phyloP scores from a whole-genome alignment of 2,888 invertebrate species.

The Euplagia quadripunctaria region DNA sequence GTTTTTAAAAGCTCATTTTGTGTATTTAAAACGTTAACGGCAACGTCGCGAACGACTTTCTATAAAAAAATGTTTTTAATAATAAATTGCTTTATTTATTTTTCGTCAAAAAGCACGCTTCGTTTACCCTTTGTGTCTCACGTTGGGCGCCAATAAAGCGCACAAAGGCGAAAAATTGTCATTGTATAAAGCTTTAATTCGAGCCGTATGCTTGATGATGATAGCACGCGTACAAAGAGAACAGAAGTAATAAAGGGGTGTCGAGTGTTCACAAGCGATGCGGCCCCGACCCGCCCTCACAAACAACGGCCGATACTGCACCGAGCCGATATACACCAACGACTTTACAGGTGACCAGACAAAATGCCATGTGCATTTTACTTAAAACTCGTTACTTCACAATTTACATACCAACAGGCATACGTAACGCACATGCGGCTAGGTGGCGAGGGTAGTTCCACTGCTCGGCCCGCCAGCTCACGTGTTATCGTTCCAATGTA shows the following conservation, averaged over 20 bases:
- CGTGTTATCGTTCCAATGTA: constrained; percentile 63
- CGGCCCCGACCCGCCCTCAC: constrained; percentile 50
- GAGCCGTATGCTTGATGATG: constrained; percentile 77
- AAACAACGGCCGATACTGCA: constrained; percentile 46
- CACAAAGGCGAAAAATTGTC: constrained; percentile 67
- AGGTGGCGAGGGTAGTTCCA: constrained; percentile 11
- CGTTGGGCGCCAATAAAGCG: constrained; percentile 71
- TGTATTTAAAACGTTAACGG: neutral
- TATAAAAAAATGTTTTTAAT: constrained; percentile 1
- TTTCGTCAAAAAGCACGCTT: constrained; percentile 26
- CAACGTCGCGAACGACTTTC: neutral
- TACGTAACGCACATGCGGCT: constrained; percentile 24
- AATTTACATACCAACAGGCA: constrained; percentile 30
- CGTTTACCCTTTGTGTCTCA: constrained; percentile 54
- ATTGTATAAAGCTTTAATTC: constrained; percentile 79
- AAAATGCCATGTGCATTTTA: constrained; percentile 43
- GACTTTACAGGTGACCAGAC: constrained; percentile 38
- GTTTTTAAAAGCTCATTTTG: too few species aligned
- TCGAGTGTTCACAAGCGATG: constrained; percentile 72
- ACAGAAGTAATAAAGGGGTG: constrained; percentile 84
- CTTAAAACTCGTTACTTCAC: constrained; percentile 38
- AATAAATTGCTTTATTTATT: constrained; percentile 16
- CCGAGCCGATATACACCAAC: constrained; percentile 28
- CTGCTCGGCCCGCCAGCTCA: constrained; percentile 38
- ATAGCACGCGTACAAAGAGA: constrained; percentile 76